Percentiles rank a stretch among this genome's conserved stretches.
phyloP scores from a whole-genome alignment of 1,140 invertebrate genomes.

The Armadillidium nasatum region DNA sequence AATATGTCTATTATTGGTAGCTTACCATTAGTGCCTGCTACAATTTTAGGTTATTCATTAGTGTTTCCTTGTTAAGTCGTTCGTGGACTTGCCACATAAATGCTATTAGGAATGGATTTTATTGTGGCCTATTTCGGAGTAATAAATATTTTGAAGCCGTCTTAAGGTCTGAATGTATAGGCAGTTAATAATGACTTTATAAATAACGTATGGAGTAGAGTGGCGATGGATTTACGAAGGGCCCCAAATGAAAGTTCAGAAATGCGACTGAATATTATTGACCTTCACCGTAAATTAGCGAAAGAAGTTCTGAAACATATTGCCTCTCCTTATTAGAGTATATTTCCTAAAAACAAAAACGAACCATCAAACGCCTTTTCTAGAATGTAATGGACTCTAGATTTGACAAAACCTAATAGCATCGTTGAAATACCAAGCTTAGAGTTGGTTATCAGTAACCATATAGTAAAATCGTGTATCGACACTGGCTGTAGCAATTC shows the following conservation, averaged over 20 bases:
- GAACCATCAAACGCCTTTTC: neutral
- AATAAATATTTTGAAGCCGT: neutral
- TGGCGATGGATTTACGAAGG: neutral
- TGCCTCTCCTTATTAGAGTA: neutral
- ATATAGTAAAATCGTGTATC: neutral
- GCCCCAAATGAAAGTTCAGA: neutral
- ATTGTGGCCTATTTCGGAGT: slow-evolving; percentile 3
- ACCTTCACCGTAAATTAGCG: neutral
- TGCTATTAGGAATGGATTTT: neutral
- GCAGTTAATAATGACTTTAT: neutral
- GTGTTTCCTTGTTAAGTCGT: neutral
- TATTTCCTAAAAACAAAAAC: neutral
- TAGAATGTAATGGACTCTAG: neutral
- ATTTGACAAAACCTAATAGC: slow-evolving; percentile 5
- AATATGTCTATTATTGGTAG: neutral
- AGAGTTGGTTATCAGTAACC: neutral
- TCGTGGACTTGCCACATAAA: neutral
- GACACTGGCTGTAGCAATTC: neutral
- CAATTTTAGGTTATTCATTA: neutral
- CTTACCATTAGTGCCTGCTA: neutral
- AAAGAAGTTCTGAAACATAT: neutral
- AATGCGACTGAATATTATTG: neutral
- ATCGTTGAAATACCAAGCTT: neutral
- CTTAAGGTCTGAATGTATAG: neutral
- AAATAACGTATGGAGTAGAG: neutral